Percentiles rank a stretch among this genome's conserved stretches.
These are phyloP conservation scores for Acleris holmiana DNA, from an alignment of 2,888 invertebrate species.

Conservation along the genomic window DNA sequence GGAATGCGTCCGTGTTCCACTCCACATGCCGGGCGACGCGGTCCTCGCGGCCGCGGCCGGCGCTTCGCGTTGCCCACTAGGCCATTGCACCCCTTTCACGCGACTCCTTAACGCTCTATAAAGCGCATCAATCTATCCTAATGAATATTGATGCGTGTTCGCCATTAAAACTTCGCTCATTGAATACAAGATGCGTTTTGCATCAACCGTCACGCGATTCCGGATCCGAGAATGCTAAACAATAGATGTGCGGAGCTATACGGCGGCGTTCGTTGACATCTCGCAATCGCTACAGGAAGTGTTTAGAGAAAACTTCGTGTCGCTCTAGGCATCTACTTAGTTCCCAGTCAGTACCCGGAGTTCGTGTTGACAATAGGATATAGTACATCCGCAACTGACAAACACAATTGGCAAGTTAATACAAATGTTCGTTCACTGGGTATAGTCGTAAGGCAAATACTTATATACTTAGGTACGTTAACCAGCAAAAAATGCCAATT, in stretches of 20 bases:
- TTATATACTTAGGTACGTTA: not conserved
- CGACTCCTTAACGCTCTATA: conserved; percentile 78
- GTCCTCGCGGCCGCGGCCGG: conserved; percentile 41
- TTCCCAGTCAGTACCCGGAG: conserved; percentile 50
- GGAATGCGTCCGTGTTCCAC: conserved; percentile 76
- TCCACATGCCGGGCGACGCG: conserved; percentile 49
- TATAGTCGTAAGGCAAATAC: conserved; percentile 21
- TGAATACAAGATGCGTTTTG: conserved; percentile 46
- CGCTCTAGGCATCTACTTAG: conserved; percentile 47
- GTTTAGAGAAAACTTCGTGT: conserved; percentile 55
- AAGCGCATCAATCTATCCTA: conserved; percentile 70
- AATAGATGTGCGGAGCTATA: conserved; percentile 43
- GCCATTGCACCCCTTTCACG: conserved; percentile 82
- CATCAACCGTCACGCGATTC: conserved; percentile 51
- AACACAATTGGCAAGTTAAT: conserved; percentile 20
- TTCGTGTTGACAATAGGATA: conserved; percentile 46
- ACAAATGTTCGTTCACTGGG: conserved; percentile 15
- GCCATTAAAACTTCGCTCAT: conserved; percentile 46
- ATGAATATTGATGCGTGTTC: conserved; percentile 65
- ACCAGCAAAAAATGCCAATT: conserved; percentile 30
- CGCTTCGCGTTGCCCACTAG: conserved; percentile 59
- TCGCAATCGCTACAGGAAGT: conserved; percentile 57
- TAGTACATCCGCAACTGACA: conserved; percentile 29
- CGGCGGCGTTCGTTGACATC: conserved; percentile 58
- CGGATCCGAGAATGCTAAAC: conserved; percentile 49